phyloP scores from a whole-genome alignment of 2,888 invertebrate species.

The Mesoligia furuncula region DNA sequence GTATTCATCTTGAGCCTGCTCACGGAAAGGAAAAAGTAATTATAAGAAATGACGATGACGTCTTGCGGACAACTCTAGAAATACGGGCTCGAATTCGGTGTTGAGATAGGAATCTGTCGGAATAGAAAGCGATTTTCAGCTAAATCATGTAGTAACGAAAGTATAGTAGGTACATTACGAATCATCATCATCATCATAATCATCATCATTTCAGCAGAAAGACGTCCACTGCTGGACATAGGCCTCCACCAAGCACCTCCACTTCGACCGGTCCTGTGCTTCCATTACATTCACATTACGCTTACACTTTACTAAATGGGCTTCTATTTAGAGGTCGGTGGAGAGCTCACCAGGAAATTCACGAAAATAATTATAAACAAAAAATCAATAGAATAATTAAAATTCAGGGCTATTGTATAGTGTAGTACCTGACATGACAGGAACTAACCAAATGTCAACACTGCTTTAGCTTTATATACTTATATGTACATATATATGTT shows the following conservation, averaged over 20 bases:
- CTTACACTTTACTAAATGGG: neutral
- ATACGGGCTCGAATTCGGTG: slow-evolving; percentile 71
- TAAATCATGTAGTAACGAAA: neutral
- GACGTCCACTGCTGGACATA: too few species aligned
- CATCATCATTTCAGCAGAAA: too few species aligned
- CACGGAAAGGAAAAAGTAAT: slow-evolving; percentile 80
- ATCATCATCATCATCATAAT: too few species aligned
- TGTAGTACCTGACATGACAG: neutral
- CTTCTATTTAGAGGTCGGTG: neutral
- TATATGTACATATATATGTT: neutral
- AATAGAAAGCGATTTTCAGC: neutral
- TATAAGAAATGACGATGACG: slow-evolving; percentile 85
- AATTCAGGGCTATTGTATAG: neutral
- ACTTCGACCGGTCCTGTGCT: too few species aligned
- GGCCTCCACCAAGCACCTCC: too few species aligned
- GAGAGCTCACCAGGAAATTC: neutral
- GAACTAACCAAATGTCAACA: neutral
- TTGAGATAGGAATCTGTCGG: slow-evolving; percentile 54
- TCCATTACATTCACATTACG: too few species aligned
- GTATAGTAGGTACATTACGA: neutral
- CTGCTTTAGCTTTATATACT: neutral
- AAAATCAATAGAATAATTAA: neutral
- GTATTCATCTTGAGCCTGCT: slow-evolving; percentile 81
- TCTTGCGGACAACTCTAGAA: slow-evolving; percentile 76
- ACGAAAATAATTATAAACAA: neutral